Evolutionary conservation across 2,888 invertebrate genomes (phyloP), one percentile per base, ranked within the genome.

Genomic region (Allacma fusca): DNA sequence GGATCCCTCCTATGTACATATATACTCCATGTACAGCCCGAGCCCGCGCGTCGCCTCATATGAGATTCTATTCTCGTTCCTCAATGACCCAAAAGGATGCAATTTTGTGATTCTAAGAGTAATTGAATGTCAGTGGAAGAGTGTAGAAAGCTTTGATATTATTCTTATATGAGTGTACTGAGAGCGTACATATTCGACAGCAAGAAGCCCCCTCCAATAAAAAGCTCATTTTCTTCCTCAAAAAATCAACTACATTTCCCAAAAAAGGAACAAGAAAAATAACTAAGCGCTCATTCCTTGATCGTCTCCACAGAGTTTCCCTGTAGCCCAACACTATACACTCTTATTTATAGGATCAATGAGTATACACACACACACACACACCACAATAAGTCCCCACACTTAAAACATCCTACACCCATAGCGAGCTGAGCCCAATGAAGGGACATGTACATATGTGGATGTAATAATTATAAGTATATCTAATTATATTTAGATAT

Each of bases 181-280:
- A 9, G 50, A 50, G n/a, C 5, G 44, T 4, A 59, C 29, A 16
- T 28, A 59, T 59, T 29, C n/a, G 12, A 28, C 23, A 73, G 57
- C 23, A 23, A 62, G 40, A 62, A 62, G 44, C 43, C 67, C 68
- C 75, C 75, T 70, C 70, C 64, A 77, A 72, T 72, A 72, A 77
- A 77, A 77, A 72, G 50, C 77, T 72, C 77, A 77, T 77, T 77
- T 77, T 77, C 65, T 65, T 57, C 34, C 65, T 70, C 75, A 75
- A 75, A 74, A 72, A 75, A 75, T 75, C 75, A 65, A 75, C 65
- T 26, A 23, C 62, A 40, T 40, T 62, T 34, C 62, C n/a, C 34
- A 73, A 72, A 72, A 73, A 62, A 40, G 44, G 40, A 62, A 73
- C 40, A 73, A 24, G 65, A 19, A 28, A 65, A 73, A 73, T 70